Evolutionary conservation across 2,797 vertebrate genomes (phyloP).

Genomic region (Adrianichthys oophorus): DNA sequence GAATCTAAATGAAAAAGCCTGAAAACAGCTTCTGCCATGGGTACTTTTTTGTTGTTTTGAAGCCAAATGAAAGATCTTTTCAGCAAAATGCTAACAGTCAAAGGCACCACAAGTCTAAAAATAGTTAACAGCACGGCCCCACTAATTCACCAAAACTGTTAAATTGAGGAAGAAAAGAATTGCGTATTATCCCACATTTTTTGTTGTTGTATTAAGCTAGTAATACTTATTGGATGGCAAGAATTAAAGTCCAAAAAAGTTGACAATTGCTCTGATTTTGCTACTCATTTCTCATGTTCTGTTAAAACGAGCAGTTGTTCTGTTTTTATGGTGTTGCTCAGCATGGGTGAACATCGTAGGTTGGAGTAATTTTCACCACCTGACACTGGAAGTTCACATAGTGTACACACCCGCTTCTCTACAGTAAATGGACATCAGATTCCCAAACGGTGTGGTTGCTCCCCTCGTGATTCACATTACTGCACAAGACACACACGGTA

Average conservation of each 20-base stretch:
- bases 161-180: too few species aligned
- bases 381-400: constrained; percentile 17
- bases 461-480: constrained; percentile 72
- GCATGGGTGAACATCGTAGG: neutral
- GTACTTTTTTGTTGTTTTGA: neutral
- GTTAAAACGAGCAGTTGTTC: too few species aligned
- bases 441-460: constrained; percentile 13
- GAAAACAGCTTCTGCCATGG: neutral
- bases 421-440: constrained; percentile 7
- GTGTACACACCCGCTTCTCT: neutral
- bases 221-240: too few species aligned
- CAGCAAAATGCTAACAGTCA: neutral
- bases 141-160: too few species aligned
- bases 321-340: too few species aligned
- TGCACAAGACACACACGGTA: constrained; percentile 38
- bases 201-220: too few species aligned
- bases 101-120: neutral
- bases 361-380: constrained; percentile 18
- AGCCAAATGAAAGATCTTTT: neutral
- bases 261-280: too few species aligned
- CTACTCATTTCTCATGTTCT: too few species aligned
- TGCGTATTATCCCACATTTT: too few species aligned
- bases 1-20: neutral
- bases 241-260: too few species aligned
- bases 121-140: neutral